phyloP scores from a whole-genome alignment of 1,140 invertebrate species.

The Chymomyza costata region DNA sequence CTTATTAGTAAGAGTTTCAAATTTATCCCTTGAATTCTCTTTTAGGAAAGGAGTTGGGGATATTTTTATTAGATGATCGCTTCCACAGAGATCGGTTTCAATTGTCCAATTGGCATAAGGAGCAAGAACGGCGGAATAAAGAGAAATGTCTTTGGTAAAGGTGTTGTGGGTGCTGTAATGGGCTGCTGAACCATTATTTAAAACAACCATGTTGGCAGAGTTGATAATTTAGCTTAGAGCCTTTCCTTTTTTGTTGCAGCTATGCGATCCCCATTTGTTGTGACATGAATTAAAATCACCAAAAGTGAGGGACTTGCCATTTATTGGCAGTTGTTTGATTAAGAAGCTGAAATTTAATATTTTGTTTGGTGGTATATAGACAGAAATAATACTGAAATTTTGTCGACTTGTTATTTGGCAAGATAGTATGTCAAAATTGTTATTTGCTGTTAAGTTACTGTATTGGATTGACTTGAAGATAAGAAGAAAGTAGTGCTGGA shows the following conservation, averaged over 20 bases:
- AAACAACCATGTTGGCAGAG: not conserved
- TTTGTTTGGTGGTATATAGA: slow-evolving; percentile 18
- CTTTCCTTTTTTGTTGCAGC: slow-evolving; percentile 1
- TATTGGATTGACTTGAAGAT: slow-evolving; percentile 22
- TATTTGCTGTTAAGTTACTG: slow-evolving; percentile 2
- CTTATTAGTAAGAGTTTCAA: not conserved
- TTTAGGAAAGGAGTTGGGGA: no score
- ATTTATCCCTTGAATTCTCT: no score
- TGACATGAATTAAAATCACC: slow-evolving; percentile 28
- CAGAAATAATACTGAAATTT: slow-evolving; percentile 13
- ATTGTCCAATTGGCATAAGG: slow-evolving; percentile 6
- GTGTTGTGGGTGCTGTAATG: no score
- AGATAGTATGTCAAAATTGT: slow-evolving; percentile 13
- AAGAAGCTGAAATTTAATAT: slow-evolving; percentile 3
- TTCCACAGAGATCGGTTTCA: slow-evolving; percentile 7
- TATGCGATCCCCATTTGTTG: slow-evolving; percentile 7
- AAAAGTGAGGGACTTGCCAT: slow-evolving; percentile 17
- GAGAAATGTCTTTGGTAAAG: no score
- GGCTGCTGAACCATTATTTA: no score
- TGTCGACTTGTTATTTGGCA: slow-evolving; percentile 19
- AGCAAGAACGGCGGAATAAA: no score
- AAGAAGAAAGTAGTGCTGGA: slow-evolving; percentile 6
- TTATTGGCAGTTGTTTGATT: slow-evolving; percentile 11
- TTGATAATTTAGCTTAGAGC: slow-evolving; percentile 5
- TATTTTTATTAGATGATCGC: slow-evolving; percentile 9